Base-by-base conservation (phyloP, 1,140 invertebrate genomes). In the Drosophila eugracilis region DNA sequence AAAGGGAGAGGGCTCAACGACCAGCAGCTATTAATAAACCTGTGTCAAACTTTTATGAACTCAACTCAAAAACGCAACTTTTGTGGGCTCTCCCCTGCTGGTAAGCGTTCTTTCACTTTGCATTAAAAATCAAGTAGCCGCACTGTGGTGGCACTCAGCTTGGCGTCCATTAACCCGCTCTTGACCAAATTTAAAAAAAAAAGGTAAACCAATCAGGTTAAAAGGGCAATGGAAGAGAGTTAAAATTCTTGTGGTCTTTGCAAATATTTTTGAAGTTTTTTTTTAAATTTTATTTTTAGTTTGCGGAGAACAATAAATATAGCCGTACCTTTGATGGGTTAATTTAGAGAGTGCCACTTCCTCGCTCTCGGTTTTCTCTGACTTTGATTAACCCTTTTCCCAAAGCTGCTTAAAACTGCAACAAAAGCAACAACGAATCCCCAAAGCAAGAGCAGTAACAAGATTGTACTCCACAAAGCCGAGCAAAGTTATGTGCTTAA, bases 361-460 rank as follows among this genome's bases (percentile, higher is more conserved):
- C 37, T 32, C 26, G 26, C 6, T 3, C 34, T 9, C 17, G 10
- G 1, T 32, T 22, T 42, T 36, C 55, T 32, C 59, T 47, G 60
- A 45, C 73, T 81, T 79, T 84, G 80, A 76, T 84, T 85, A 84
- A 75, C 78, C 72, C 78, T 79, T 75, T 59, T 44, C 44, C 76
- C 80, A 73, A 77, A 85, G 75, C 79, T 69, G 79, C 75, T 85
- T 85, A 66, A 75, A 83, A 85, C 63, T 84, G 80, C 79, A 84
- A 74, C 78, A 77, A 65, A 69, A 47, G 39, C 53, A 45, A 28
- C 55, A 34, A 47, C 26, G 14, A 53, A 53, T 37, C 54, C 48
- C 55, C 54, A 71, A 78, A 75, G 58, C 80, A 74, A 79, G 63
- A 75, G 71, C 57, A 47, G 45, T 50, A 58, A 84, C 73, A 58